These are phyloP conservation scores for Leucopsar rothschildi DNA, from an alignment of 2,113 vertebrate genomes.

Conservation along the genomic window DNA sequence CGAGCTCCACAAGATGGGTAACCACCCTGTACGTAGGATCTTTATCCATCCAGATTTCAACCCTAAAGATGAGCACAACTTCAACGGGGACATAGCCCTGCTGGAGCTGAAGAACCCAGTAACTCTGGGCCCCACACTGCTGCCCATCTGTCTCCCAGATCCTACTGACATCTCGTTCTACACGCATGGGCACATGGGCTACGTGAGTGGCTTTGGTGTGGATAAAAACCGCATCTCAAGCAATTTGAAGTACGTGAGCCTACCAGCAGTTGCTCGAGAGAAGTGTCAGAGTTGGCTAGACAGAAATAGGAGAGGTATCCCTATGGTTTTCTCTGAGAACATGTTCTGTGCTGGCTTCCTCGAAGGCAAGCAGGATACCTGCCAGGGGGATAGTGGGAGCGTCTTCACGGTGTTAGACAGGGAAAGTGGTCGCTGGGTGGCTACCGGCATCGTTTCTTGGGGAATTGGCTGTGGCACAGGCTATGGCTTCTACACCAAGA, in stretches of 20 bases:
- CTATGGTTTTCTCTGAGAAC: slow-evolving; percentile 69
- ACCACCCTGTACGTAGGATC: slow-evolving; percentile 66
- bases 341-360: slow-evolving; percentile 80
- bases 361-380: slow-evolving; percentile 49
- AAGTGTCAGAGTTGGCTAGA: slow-evolving; percentile 53
- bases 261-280: slow-evolving; percentile 50
- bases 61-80: slow-evolving; percentile 42
- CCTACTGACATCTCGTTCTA: slow-evolving; percentile 21
- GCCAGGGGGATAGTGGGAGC: slow-evolving; percentile 79
- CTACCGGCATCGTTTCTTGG: slow-evolving; percentile 79
- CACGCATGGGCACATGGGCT: slow-evolving; percentile 54
- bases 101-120: slow-evolving; percentile 78
- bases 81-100: slow-evolving; percentile 87
- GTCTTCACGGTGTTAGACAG: slow-evolving; percentile 41
- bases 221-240: slow-evolving; percentile 21
- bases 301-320: neutral
- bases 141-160: slow-evolving; percentile 87
- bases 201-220: slow-evolving; percentile 85
- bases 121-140: slow-evolving; percentile 70
- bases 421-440: slow-evolving; percentile 58
- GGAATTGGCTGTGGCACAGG: slow-evolving; percentile 70
- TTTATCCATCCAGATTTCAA: slow-evolving; percentile 81
- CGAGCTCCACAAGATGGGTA: neutral
- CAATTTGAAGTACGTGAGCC: slow-evolving; percentile 64
- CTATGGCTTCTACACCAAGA: slow-evolving; percentile 80